Evolutionary conservation across 2,113 vertebrate species (phyloP).

Genomic region (Dicerorhinus sumatrensis): DNA sequence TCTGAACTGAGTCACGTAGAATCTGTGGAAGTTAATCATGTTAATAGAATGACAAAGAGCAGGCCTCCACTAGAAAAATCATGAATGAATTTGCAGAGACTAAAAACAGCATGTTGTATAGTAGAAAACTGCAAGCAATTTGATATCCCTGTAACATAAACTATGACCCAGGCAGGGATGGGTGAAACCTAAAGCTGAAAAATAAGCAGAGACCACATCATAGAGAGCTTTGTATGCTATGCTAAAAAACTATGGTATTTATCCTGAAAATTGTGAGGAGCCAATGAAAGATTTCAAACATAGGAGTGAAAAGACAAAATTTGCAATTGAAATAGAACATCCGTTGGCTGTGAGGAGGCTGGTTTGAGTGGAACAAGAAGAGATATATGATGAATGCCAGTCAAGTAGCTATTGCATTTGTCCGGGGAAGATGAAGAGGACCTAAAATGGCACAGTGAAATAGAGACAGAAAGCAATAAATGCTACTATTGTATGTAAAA

Average conservation of each 20-base stretch:
- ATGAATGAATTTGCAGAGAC: background rate
- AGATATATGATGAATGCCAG: background rate
- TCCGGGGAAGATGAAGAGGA: background rate
- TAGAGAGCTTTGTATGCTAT: background rate
- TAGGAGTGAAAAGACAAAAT: background rate
- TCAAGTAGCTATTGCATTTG: background rate
- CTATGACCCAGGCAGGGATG: background rate
- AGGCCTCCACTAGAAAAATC: background rate
- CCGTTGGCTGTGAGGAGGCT: background rate
- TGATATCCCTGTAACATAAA: background rate
- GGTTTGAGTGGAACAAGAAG: background rate
- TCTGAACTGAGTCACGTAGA: background rate
- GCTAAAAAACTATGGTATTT: background rate
- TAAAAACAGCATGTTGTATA: background rate
- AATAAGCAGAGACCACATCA: background rate
- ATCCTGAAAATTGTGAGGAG: background rate
- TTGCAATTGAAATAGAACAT: background rate
- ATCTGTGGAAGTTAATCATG: background rate
- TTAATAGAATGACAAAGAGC: background rate
- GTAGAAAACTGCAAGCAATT: background rate
- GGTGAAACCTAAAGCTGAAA: background rate
- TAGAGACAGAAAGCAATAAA: background rate
- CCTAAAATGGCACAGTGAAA: background rate
- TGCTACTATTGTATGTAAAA: background rate
- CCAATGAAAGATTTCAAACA: background rate